Base-by-base conservation (phyloP, 2,888 invertebrate genomes). In the Callosobruchus maculatus region DNA sequence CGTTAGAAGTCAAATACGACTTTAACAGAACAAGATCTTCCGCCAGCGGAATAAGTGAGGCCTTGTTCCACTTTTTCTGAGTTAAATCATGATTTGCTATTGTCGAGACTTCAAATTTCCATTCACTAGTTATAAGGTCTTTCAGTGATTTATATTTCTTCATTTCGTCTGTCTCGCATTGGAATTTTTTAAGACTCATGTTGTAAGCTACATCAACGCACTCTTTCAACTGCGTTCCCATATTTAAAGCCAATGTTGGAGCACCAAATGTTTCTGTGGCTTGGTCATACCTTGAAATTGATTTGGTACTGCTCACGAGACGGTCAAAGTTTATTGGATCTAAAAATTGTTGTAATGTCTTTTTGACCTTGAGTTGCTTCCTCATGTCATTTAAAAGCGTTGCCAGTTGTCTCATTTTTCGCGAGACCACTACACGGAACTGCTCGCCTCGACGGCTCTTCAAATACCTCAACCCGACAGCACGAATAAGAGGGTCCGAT, bases 61-160 rank as follows among this genome's bases (percentile, higher is more conserved):
- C 73, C 72, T 81, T 80, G 68, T 81, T 81, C 79, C 80, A 80
- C 31, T 77, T 77, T 26, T 79, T 80, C 71, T 77, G 71, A 79
- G 78, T 78, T 71, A 81, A 76, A 74, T 80, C 79, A 31, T 77
- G 67, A 21, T 71, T 70, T 49, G 80, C 82, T 76, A 79, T 80
- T 13, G 80, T 78, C 7, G 79, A 80, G 30, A 82, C 73, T 77
- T 81, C 80, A 71, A 80, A 70, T 3, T 77, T 76, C 81, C 81
- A 82, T 73, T 81, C 80, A 9, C 80, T 79, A 73, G 75, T 74
- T n/a, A 80, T 76, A 21, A 82, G 76, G 22, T 71, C 76, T 75
- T 80, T 81, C 72, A 82, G 74, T 71, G 77, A 78, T 69, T 81
- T 80, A 49, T 78, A 13, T 20, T 79, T 78, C 76, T 80, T 74